phyloP scores from a whole-genome alignment of 2,797 vertebrate genomes.

The Acanthiza pusilla region DNA sequence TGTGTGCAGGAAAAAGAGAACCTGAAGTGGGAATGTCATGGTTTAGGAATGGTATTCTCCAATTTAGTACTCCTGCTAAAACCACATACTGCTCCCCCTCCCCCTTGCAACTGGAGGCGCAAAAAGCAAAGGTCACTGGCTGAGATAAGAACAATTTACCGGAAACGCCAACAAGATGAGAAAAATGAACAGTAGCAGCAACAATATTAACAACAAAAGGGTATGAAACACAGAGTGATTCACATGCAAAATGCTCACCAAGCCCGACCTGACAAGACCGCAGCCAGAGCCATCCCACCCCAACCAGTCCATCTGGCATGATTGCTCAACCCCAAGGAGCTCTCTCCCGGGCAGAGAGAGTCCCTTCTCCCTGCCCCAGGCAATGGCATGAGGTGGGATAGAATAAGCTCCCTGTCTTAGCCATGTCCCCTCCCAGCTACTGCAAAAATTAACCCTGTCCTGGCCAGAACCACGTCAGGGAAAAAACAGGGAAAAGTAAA shows the following conservation, averaged over 20 bases:
- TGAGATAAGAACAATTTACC: background rate
- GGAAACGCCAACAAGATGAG: background rate
- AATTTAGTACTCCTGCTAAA: background rate
- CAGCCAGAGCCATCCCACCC: too few relatives aligned
- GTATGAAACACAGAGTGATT: background rate
- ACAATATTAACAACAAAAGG: background rate
- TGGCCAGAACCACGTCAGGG: background rate
- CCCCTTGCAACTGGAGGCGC: background rate
- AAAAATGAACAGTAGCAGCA: background rate
- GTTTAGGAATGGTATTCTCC: background rate
- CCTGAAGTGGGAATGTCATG: background rate
- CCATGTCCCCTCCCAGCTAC: background rate
- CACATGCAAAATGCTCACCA: background rate
- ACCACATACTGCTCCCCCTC: fast-evolving
- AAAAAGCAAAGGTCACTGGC: background rate
- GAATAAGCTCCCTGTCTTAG: background rate
- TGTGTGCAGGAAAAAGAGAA: background rate
- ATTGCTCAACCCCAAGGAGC: background rate
- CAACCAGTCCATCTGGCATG: fast-evolving
- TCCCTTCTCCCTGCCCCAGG: background rate
- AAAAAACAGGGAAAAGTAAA: background rate
- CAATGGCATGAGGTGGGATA: background rate
- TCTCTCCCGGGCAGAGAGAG: background rate
- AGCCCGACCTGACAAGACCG: background rate
- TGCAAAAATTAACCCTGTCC: background rate